phyloP scores from a whole-genome alignment of 2,797 vertebrate species.

The Tragelaphus eurycerus region DNA sequence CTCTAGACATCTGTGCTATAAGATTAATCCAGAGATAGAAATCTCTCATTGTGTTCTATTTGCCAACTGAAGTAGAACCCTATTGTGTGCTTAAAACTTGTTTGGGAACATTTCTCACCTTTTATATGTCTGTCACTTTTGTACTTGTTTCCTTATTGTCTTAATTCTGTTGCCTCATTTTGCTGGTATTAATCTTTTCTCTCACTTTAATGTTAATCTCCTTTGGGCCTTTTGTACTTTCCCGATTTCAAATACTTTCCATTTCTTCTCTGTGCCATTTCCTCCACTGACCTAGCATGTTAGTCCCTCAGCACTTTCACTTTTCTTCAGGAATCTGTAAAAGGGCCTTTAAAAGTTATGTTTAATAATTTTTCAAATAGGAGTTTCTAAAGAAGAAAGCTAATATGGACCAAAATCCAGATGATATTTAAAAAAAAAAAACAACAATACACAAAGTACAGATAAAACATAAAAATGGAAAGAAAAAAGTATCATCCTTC shows the following conservation, averaged over 20 bases:
- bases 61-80: neutral
- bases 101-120: neutral
- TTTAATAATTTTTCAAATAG: neutral
- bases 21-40: neutral
- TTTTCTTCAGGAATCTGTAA: neutral
- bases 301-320: neutral
- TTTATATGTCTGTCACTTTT: neutral
- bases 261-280: neutral
- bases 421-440: slow-evolving; percentile 6
- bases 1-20: slow-evolving; percentile 13
- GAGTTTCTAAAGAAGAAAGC: slow-evolving; percentile 25
- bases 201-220: neutral
- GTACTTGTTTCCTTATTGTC: neutral
- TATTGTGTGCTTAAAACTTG: neutral
- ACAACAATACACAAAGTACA: neutral
- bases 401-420: neutral
- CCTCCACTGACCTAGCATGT: neutral
- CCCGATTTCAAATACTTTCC: neutral
- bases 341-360: slow-evolving; percentile 4
- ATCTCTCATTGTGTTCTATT: neutral
- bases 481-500: neutral
- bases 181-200: neutral
- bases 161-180: neutral
- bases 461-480: neutral
- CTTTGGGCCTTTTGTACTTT: neutral